Conservation (phyloP, 1,140 invertebrate genomes). For the Scaptomyza hsui region DNA sequence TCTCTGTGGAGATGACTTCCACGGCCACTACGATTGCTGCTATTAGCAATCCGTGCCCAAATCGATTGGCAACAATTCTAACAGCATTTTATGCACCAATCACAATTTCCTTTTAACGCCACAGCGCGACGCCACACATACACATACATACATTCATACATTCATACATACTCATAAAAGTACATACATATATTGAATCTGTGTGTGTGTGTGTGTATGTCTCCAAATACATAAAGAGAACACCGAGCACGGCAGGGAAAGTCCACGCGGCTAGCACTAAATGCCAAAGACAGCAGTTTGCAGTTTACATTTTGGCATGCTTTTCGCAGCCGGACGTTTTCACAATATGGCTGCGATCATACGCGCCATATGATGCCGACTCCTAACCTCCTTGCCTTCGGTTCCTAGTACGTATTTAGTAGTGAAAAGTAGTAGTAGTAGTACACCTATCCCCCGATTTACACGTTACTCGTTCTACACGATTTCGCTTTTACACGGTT, state of each 20-base stretch:
- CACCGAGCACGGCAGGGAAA: slow-evolving; percentile 13
- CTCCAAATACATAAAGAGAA: slow-evolving; percentile 9
- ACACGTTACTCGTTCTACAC: too few species aligned
- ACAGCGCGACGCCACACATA: slow-evolving; percentile 33
- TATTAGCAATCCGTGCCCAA: slow-evolving; percentile 71
- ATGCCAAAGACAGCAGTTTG: slow-evolving; percentile 49
- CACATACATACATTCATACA: slow-evolving; percentile 17
- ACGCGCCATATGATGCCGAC: slow-evolving; percentile 69
- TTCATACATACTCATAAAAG: background rate
- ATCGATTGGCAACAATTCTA: slow-evolving; percentile 80
- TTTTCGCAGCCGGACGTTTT: slow-evolving; percentile 48
- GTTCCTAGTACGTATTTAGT: too few species aligned
- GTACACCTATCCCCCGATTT: too few species aligned
- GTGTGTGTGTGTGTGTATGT: background rate
- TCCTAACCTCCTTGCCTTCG: slow-evolving; percentile 58
- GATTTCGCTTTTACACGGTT: too few species aligned
- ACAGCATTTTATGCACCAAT: slow-evolving; percentile 81
- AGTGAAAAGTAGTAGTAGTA: too few species aligned
- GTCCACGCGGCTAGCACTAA: slow-evolving; percentile 8
- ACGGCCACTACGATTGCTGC: slow-evolving; percentile 23
- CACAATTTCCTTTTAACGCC: slow-evolving; percentile 78
- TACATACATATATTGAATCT: slow-evolving; percentile 8
- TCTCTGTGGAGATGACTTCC: slow-evolving; percentile 20
- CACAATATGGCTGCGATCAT: slow-evolving; percentile 77
- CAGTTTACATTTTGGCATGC: slow-evolving; percentile 37